Evolutionary conservation across 23 tunicate species (phyloP).

Genomic region (Diplosoma virens): DNA sequence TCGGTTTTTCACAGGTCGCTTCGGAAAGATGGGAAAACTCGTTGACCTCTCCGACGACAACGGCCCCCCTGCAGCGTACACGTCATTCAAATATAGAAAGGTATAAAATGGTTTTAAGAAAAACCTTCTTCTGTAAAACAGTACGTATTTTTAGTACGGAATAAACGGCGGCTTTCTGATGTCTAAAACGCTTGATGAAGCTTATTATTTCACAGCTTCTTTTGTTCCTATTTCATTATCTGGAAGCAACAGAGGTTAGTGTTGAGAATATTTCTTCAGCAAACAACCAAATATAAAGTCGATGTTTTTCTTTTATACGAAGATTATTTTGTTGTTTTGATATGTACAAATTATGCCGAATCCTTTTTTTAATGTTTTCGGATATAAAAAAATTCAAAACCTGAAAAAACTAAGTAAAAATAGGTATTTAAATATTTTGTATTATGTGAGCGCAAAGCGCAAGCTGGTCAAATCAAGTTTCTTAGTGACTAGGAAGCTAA

Average conservation of each 20-base stretch:
- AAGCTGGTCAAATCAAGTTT: too few species aligned
- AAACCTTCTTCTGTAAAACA: too few species aligned
- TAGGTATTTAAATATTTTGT: background rate
- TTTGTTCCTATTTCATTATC: conserved; percentile 41
- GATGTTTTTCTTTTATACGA: too few species aligned
- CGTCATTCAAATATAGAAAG: conserved; percentile 57
- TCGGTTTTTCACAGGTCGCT: conserved; percentile 76
- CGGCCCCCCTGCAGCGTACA: conserved; percentile 68
- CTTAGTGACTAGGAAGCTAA: too few species aligned
- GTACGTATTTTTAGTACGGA: conserved; percentile 35
- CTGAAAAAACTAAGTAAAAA: background rate
- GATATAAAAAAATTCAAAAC: too few species aligned
- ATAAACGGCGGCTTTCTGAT: conserved; percentile 42
- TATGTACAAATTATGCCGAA: background rate
- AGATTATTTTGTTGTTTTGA: too few species aligned
- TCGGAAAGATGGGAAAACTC: conserved; percentile 73
- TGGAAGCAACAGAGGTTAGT: conserved; percentile 27
- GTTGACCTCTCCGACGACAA: conserved; percentile 67
- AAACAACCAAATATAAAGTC: too few species aligned
- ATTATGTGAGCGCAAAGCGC: too few species aligned
- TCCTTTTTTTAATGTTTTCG: too few species aligned
- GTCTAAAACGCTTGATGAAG: conserved; percentile 30
- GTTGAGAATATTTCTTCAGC: background rate
- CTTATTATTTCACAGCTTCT: conserved; percentile 37
- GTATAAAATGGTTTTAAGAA: conserved; percentile 25